Percentiles rank a stretch among this genome's conserved stretches.
Conservation (phyloP, 2,888 invertebrate genomes). For the Itoplectis maculator region DNA sequence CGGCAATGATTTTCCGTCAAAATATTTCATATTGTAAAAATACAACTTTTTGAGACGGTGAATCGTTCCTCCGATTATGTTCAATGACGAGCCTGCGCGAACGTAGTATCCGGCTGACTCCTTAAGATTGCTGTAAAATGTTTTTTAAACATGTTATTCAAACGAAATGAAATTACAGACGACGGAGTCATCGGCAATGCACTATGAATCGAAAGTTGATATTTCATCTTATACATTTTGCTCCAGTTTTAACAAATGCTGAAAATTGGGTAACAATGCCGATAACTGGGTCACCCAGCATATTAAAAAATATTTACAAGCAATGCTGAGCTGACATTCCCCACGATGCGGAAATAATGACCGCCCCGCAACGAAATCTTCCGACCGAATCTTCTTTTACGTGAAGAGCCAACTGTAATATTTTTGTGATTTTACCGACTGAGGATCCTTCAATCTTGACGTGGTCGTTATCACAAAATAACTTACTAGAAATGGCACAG, state of each 20-base stretch:
- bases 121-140: neutral
- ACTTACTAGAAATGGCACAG: slow-evolving; percentile 60
- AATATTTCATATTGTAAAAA: slow-evolving; percentile 58
- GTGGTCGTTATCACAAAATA: neutral
- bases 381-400: slow-evolving; percentile 24
- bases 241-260: too few relatives aligned
- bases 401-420: slow-evolving; percentile 72
- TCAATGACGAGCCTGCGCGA: slow-evolving; percentile 73
- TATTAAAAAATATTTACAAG: slow-evolving; percentile 66
- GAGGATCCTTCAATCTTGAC: neutral
- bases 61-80: slow-evolving; percentile 63
- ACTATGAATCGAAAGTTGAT: too few relatives aligned
- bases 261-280: too few relatives aligned
- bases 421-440: neutral
- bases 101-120: slow-evolving; percentile 56
- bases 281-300: too few relatives aligned
- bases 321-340: slow-evolving; percentile 75
- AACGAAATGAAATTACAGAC: neutral
- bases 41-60: slow-evolving; percentile 67
- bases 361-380: slow-evolving; percentile 73
- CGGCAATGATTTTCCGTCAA: slow-evolving; percentile 46
- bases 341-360: slow-evolving; percentile 71
- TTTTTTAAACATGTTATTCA: neutral
- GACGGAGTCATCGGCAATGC: too few relatives aligned
- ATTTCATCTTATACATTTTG: too few relatives aligned